Evolutionary conservation across 2,888 invertebrate species (phyloP).

Genomic region (Ennomos quercinarius): DNA sequence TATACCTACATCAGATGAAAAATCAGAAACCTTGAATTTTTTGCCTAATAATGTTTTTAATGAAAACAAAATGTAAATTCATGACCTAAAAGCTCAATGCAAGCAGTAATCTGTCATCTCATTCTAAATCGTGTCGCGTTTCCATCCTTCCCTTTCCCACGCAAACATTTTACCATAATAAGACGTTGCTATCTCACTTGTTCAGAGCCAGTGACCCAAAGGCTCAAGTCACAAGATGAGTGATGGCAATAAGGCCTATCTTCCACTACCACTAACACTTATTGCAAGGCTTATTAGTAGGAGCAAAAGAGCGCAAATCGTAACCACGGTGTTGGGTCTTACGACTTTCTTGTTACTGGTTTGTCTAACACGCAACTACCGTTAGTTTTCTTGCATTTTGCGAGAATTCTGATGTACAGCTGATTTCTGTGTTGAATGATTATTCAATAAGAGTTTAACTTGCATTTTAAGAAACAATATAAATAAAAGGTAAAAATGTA

Average conservation of each 20-base stretch:
- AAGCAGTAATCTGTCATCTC: constrained; percentile 13
- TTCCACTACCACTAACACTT: background rate
- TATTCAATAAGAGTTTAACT: background rate
- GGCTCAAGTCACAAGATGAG: background rate
- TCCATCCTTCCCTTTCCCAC: constrained; percentile 1
- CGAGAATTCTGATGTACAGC: constrained; percentile 7
- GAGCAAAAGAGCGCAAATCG: background rate
- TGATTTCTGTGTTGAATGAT: constrained; percentile 1
- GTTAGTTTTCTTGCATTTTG: constrained; percentile 12
- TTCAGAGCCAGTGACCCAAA: background rate
- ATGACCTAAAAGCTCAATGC: constrained; percentile 19
- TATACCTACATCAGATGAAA: too few species aligned
- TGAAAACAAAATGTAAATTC: constrained; percentile 23
- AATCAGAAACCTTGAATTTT: too few species aligned
- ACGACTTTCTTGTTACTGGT: constrained; percentile 6
- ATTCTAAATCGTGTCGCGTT: constrained; percentile 15
- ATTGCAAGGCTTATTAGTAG: background rate
- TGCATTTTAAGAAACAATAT: background rate
- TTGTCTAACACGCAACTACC: background rate
- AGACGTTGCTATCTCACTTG: background rate
- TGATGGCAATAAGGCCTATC: background rate
- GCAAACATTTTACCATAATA: background rate
- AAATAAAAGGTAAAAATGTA: background rate
- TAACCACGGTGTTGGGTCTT: background rate
- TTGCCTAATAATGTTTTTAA: too few species aligned